Percentiles rank a stretch among this genome's conserved stretches.
Conservation (phyloP, 2,797 vertebrate genomes). For the Eremophila alpestris region DNA sequence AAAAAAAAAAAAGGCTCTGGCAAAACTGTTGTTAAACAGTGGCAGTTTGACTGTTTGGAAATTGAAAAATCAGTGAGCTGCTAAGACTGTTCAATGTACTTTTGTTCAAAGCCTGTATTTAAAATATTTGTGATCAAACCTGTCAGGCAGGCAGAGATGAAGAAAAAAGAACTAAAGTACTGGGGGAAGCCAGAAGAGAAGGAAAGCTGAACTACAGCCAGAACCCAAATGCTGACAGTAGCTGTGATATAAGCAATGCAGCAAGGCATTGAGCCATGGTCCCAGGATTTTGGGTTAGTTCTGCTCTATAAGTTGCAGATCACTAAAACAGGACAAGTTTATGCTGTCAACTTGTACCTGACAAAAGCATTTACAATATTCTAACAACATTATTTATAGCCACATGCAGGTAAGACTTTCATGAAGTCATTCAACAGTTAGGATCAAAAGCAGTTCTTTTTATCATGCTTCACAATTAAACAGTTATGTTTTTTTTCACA, state of each 20-base stretch:
- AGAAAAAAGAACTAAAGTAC: neutral
- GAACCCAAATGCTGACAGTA: neutral
- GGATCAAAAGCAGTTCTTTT: neutral
- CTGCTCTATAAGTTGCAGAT: neutral
- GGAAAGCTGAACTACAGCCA: neutral
- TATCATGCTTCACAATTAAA: neutral
- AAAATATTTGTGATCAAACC: neutral
- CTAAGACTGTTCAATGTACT: neutral
- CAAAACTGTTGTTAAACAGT: conserved; percentile 8
- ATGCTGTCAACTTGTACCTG: neutral
- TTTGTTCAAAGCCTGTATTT: neutral
- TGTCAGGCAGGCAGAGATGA: neutral
- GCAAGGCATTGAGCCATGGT: neutral
- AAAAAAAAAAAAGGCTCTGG: neutral
- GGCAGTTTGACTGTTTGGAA: neutral
- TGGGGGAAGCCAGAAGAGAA: neutral
- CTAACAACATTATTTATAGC: neutral
- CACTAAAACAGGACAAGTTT: neutral
- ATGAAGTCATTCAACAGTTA: neutral
- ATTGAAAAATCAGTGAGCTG: neutral
- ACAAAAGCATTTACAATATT: neutral
- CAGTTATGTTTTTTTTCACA: neutral
- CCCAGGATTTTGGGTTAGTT: neutral
- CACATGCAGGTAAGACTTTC: neutral
- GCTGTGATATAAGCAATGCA: neutral